These are phyloP conservation scores for Podocnemis expansa DNA, from an alignment of 2,113 vertebrate species.

Conservation along the genomic window DNA sequence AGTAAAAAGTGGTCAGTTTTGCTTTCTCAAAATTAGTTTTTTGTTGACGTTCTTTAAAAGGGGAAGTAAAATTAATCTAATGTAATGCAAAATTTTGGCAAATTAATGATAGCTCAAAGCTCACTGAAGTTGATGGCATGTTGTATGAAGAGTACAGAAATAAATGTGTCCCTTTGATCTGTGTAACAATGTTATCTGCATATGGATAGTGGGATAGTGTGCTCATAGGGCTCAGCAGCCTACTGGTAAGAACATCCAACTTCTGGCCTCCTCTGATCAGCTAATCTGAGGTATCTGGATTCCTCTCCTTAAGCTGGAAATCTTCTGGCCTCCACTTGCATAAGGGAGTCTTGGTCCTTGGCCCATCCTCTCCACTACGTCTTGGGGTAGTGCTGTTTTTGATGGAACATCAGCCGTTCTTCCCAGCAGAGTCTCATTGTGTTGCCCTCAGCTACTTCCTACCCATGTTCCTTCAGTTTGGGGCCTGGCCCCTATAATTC, in stretches of 20 bases:
- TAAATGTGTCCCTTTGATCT: background rate
- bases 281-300: background rate
- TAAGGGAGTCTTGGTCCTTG: background rate
- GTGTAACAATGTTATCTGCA: background rate
- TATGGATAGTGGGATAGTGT: background rate
- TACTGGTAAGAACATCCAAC: background rate
- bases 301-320: background rate
- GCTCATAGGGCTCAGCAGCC: background rate
- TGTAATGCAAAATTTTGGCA: background rate
- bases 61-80: background rate
- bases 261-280: background rate
- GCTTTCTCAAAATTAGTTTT: background rate
- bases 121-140: background rate
- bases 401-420: background rate
- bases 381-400: background rate
- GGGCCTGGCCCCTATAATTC: background rate
- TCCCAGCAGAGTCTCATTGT: background rate
- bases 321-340: background rate
- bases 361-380: background rate
- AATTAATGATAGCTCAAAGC: background rate
- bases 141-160: background rate
- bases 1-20: background rate
- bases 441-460: background rate
- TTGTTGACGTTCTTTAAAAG: background rate
- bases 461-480: background rate